Evolutionary conservation across 2,888 invertebrate genomes (phyloP).

Genomic region (Oasisia sp.): DNA sequence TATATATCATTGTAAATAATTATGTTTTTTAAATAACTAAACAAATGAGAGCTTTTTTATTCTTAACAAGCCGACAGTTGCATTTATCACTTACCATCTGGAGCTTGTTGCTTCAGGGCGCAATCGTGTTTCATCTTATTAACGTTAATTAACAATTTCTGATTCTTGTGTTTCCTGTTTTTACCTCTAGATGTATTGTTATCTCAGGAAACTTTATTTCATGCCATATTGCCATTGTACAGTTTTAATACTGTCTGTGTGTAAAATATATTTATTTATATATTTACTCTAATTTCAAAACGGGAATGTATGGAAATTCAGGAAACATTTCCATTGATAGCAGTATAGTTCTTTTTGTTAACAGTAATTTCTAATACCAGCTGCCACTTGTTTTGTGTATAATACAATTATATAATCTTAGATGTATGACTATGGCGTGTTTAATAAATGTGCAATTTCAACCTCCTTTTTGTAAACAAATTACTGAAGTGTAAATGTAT

Average conservation of each 20-base stretch:
- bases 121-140: not conserved
- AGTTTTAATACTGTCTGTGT: not conserved
- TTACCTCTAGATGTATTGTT: not conserved
- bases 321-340: too few relatives aligned
- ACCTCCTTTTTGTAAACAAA: not conserved
- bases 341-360: too few relatives aligned
- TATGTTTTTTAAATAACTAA: not conserved
- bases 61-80: not conserved
- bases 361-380: too few relatives aligned
- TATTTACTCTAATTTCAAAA: too few relatives aligned
- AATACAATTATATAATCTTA: too few relatives aligned
- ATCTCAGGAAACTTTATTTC: not conserved
- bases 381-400: too few relatives aligned
- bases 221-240: not conserved
- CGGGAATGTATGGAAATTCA: too few relatives aligned
- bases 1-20: not conserved
- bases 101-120: not conserved
- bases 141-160: not conserved
- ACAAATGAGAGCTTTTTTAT: too few relatives aligned
- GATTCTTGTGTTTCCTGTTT: not conserved
- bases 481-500: not conserved
- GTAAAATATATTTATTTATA: too few relatives aligned
- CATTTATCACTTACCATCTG: not conserved
- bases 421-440: too few relatives aligned
- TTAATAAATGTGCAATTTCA: too few relatives aligned